Conservation (phyloP, 2,113 vertebrate species). For the Cathartes aura region DNA sequence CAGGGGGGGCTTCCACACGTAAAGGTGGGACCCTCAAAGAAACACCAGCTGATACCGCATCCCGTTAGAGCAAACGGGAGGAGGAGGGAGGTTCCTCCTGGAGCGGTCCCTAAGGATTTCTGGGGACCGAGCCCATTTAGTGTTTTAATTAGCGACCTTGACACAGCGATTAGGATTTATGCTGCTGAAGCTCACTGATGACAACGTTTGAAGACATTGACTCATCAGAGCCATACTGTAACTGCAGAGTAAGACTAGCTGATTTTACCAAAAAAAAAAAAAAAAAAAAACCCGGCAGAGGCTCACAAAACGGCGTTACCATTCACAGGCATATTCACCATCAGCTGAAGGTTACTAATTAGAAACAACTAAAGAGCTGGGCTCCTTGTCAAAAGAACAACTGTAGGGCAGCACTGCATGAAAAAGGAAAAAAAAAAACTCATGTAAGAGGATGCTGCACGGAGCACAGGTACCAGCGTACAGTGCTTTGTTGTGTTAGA, state of each 20-base stretch:
- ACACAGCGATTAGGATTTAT: fast-evolving
- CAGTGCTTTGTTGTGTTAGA: too few relatives aligned
- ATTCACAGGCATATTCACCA: too few relatives aligned
- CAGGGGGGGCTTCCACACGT: too few relatives aligned
- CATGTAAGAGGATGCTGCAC: fast-evolving
- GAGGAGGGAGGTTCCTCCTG: neutral
- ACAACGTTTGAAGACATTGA: neutral
- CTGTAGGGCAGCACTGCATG: too few relatives aligned
- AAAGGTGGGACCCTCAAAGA: too few relatives aligned
- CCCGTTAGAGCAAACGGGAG: neutral
- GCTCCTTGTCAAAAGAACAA: too few relatives aligned
- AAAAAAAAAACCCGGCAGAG: too few relatives aligned
- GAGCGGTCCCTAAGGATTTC: neutral
- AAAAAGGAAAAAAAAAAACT: neutral
- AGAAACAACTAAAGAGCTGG: neutral
- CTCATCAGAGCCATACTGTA: neutral
- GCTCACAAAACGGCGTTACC: too few relatives aligned
- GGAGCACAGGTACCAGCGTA: neutral
- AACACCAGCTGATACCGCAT: too few relatives aligned
- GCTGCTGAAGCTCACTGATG: too few relatives aligned
- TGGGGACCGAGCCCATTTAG: neutral
- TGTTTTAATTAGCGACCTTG: neutral
- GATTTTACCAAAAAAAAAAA: neutral
- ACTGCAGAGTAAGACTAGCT: neutral
- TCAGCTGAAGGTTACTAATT: neutral